Evolutionary conservation across 1,140 invertebrate species (phyloP).

Genomic region (Micrasema longulum): DNA sequence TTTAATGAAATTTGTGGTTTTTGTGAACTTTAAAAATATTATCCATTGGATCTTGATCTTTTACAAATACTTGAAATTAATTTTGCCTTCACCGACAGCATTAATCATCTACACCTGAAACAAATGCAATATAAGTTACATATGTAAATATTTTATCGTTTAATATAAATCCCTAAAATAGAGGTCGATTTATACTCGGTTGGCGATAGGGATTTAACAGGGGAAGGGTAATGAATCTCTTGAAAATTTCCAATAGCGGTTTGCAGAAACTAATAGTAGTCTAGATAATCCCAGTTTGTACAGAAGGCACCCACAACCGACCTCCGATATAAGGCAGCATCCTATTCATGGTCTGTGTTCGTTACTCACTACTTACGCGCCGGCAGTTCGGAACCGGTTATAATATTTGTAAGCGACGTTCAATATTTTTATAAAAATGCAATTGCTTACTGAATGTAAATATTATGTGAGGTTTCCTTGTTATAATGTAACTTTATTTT

Average conservation of each 20-base stretch:
- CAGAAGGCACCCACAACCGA: too few relatives aligned
- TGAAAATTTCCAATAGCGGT: too few relatives aligned
- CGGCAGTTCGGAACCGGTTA: conserved; percentile 1
- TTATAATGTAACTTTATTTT: conserved; percentile 51
- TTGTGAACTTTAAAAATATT: conserved; percentile 8
- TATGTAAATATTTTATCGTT: too few relatives aligned
- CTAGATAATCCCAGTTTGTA: too few relatives aligned
- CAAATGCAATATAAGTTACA: conserved; percentile 5
- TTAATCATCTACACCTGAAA: conserved; percentile 22
- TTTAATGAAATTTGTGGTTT: conserved; percentile 28
- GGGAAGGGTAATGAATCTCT: too few relatives aligned
- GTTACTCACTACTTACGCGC: conserved; percentile 6
- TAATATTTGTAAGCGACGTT: conserved; percentile 11
- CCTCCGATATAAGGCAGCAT: background rate
- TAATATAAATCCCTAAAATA: too few relatives aligned
- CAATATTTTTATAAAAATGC: conserved; percentile 29
- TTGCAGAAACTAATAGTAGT: too few relatives aligned
- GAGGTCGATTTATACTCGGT: too few relatives aligned
- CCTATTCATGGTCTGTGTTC: conserved; percentile 21
- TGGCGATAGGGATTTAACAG: too few relatives aligned
- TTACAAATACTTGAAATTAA: background rate
- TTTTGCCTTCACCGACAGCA: background rate
- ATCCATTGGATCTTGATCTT: background rate
- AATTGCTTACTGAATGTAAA: conserved; percentile 33
- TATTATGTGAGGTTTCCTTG: conserved; percentile 35